A percentile compares a stretch with the other conserved stretches of the same genome.
phyloP scores from a whole-genome alignment of 2,888 invertebrate genomes.

The Listrodromus nycthemerus region DNA sequence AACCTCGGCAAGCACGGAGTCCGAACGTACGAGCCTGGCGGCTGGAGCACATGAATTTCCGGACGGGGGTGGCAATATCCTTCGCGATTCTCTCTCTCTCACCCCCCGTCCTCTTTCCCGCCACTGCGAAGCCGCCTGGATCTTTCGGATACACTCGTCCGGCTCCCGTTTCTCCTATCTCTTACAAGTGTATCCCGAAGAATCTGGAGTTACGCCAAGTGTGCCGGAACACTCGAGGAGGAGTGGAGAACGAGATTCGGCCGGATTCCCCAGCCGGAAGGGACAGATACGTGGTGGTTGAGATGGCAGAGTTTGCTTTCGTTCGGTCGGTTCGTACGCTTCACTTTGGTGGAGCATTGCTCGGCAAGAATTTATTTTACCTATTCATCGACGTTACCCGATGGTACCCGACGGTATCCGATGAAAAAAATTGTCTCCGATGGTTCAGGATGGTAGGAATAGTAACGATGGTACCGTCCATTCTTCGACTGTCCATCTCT shows the following conservation, averaged over 20 bases:
- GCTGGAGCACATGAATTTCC: conserved; percentile 58
- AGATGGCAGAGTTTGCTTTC: not conserved
- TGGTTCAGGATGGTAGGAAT: too few species aligned
- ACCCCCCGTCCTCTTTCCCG: not conserved
- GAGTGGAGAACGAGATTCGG: not conserved
- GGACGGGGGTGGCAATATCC: conserved; percentile 60
- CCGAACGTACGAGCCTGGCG: conserved; percentile 12
- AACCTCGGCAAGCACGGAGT: conserved; percentile 33
- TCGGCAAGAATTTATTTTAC: too few species aligned
- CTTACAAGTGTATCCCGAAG: conserved; percentile 54
- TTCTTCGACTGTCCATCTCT: too few species aligned
- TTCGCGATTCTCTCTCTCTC: conserved; percentile 12
- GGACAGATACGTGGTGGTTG: conserved; percentile 39
- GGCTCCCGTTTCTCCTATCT: conserved; percentile 6
- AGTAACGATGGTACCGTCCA: too few species aligned
- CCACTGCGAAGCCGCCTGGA: conserved; percentile 2
- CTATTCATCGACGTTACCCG: too few species aligned
- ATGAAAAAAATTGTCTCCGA: too few species aligned
- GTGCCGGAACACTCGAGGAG: conserved; percentile 9
- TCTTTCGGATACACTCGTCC: conserved; percentile 9
- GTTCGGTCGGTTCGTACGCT: too few species aligned
- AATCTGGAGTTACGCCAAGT: conserved; percentile 76
- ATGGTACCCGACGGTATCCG: too few species aligned
- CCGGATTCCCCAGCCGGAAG: conserved; percentile 65
- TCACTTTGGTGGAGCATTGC: too few species aligned